These are phyloP conservation scores for Gopherus flavomarginatus DNA, from an alignment of 2,113 vertebrate species.

Conservation along the genomic window DNA sequence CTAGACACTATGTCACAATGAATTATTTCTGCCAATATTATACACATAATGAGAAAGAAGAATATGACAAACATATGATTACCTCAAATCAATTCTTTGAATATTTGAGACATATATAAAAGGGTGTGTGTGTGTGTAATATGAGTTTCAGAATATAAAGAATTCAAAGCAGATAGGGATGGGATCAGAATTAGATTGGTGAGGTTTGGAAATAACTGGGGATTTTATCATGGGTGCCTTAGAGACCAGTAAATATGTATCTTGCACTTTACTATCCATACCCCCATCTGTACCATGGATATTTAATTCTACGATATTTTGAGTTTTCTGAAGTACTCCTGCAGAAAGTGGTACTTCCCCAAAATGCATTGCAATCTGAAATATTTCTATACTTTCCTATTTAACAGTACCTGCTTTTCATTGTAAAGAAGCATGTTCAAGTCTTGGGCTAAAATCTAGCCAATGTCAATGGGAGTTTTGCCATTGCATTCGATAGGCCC, in stretches of 20 bases:
- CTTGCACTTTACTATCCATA: neutral
- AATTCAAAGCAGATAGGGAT: neutral
- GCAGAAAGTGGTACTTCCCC: neutral
- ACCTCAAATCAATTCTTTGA: neutral
- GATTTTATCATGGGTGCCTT: accelerated
- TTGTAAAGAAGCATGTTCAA: neutral
- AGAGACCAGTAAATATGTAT: neutral
- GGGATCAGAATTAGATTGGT: neutral
- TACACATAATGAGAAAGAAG: neutral
- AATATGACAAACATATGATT: neutral
- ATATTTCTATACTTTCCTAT: neutral
- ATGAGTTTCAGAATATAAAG: neutral
- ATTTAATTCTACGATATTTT: neutral
- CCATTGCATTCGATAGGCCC: neutral
- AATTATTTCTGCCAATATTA: neutral
- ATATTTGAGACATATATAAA: neutral
- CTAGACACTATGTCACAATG: neutral
- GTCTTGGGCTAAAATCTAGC: neutral
- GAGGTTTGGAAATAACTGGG: accelerated
- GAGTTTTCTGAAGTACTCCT: neutral
- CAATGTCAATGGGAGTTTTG: neutral
- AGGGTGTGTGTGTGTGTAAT: neutral
- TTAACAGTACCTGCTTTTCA: neutral
- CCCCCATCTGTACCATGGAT: accelerated
- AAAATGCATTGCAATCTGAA: neutral